A percentile compares a stretch with the other conserved stretches of the same genome.
These are phyloP conservation scores for Drosophila rellima DNA, from an alignment of 2,888 invertebrate species.

Conservation along the genomic window DNA sequence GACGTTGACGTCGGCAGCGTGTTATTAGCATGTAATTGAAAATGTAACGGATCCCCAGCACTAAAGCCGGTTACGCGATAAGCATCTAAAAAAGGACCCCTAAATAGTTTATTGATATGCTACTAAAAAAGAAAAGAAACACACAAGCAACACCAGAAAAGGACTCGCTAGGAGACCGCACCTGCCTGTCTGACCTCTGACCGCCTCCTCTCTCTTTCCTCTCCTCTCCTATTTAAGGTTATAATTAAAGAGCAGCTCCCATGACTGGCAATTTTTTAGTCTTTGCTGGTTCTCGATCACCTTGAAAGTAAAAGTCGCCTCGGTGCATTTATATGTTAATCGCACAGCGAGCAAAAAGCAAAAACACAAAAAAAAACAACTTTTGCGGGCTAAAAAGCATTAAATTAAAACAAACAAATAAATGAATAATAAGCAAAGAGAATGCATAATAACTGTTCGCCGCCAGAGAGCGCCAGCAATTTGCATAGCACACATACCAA, in stretches of 20 bases:
- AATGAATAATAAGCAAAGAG: constrained; percentile 76
- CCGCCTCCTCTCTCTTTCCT: constrained; percentile 4
- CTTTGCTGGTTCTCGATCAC: constrained; percentile 59
- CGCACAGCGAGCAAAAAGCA: constrained; percentile 23
- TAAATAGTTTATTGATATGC: constrained; percentile 78
- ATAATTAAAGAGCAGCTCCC: constrained; percentile 64
- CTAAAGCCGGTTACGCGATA: constrained; percentile 55
- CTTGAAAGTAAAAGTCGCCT: constrained; percentile 78
- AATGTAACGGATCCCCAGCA: constrained; percentile 81
- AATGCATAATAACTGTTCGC: constrained; percentile 12
- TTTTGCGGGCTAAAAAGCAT: constrained; percentile 73
- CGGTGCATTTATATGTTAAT: constrained; percentile 79
- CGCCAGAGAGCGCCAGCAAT: constrained; percentile 44
- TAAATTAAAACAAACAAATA: constrained; percentile 82
- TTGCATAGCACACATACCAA: constrained; percentile 49
- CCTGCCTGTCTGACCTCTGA: constrained; percentile 41
- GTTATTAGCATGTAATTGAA: constrained; percentile 79
- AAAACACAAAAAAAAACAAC: constrained; percentile 13
- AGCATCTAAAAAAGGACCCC: constrained; percentile 64
- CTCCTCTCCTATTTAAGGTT: constrained; percentile 11
- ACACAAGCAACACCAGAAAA: constrained; percentile 23
- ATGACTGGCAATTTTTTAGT: constrained; percentile 59
- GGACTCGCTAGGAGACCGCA: constrained; percentile 55
- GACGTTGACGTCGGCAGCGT: constrained; percentile 68
- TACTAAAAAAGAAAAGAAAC: constrained; percentile 16